These are phyloP conservation scores for Linnaemya tessellans DNA, from an alignment of 2,888 invertebrate genomes.

Conservation along the genomic window DNA sequence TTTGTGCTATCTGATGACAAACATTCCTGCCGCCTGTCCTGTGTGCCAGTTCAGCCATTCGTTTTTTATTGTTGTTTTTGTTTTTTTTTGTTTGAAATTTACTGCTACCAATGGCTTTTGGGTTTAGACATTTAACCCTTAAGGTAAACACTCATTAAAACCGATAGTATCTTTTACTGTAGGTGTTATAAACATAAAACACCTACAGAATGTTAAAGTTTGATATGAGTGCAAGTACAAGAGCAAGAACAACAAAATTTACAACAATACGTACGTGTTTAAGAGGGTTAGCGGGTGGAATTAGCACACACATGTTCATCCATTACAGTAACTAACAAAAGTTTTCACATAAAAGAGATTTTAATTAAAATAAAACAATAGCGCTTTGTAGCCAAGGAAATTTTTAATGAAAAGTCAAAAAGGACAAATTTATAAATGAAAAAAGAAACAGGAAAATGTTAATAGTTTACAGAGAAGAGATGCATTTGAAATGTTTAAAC, in stretches of 20 bases:
- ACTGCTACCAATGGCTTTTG: constrained; percentile 54
- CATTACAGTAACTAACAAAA: constrained; percentile 3
- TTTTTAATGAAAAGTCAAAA: not conserved
- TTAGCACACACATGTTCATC: not conserved
- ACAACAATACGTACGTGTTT: constrained; percentile 19
- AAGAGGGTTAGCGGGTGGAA: not conserved
- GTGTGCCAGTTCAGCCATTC: constrained; percentile 1
- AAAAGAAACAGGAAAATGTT: not conserved
- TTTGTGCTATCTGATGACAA: not conserved
- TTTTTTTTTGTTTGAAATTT: constrained; percentile 42
- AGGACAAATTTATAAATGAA: not conserved
- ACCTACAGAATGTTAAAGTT: constrained; percentile 58
- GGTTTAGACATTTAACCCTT: constrained; percentile 68
- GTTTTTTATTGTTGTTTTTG: constrained; percentile 24
- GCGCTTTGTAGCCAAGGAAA: not conserved
- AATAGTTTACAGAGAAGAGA: too few relatives aligned
- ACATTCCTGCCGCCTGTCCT: constrained; percentile 1
- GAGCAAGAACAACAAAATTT: not conserved
- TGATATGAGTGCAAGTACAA: constrained; percentile 5
- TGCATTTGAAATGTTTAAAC: too few relatives aligned
- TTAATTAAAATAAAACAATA: not conserved
- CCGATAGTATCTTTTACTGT: constrained; percentile 62
- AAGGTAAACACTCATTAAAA: constrained; percentile 71
- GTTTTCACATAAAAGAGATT: not conserved
- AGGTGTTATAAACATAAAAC: constrained; percentile 59